phyloP scores from a whole-genome alignment of 2,113 vertebrate species.

The Hylia prasina region DNA sequence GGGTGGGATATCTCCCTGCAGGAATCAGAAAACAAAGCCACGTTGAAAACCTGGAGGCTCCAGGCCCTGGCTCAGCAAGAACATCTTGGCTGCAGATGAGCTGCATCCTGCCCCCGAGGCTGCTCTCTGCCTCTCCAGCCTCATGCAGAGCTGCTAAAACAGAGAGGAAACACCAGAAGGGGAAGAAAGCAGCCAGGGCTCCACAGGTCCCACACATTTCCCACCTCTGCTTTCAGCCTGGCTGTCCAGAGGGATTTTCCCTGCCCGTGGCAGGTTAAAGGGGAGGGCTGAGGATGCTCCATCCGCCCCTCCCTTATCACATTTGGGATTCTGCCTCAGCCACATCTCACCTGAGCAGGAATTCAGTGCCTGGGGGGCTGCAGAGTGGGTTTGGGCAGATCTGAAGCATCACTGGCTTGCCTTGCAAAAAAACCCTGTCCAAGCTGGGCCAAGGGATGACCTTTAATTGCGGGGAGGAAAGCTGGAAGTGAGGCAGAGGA shows the following conservation, averaged over 20 bases:
- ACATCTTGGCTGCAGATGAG: neutral
- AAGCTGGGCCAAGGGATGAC: neutral
- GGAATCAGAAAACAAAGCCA: neutral
- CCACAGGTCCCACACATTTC: neutral
- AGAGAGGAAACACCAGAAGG: neutral
- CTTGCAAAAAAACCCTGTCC: neutral
- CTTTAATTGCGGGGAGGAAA: neutral
- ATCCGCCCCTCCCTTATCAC: neutral
- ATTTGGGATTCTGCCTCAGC: neutral
- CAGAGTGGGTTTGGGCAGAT: neutral
- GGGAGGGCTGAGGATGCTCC: neutral
- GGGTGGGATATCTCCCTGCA: slow-evolving; percentile 91
- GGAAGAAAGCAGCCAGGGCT: neutral
- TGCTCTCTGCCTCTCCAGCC: neutral
- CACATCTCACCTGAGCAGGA: neutral
- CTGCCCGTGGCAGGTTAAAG: neutral
- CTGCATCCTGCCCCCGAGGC: neutral
- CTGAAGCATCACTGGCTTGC: neutral
- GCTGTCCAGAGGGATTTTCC: neutral
- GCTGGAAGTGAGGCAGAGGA: neutral
- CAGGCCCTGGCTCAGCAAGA: neutral
- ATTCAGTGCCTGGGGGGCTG: neutral
- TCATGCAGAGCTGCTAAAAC: neutral
- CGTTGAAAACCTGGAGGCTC: neutral
- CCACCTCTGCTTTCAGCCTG: neutral